Conservation (phyloP, 2,113 vertebrate genomes). For the Aspiorhynchus laticeps region DNA sequence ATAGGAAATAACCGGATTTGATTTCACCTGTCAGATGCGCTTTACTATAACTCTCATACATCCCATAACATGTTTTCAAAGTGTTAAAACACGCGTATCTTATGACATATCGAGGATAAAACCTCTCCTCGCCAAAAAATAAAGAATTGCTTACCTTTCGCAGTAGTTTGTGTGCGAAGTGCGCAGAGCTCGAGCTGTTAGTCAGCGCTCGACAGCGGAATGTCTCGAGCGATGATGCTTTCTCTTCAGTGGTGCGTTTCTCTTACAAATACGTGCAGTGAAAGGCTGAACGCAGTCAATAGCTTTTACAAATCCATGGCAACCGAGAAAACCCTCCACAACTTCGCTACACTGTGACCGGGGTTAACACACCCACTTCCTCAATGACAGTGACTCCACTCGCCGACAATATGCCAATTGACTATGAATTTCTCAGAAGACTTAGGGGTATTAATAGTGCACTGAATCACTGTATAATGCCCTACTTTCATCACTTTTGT, state of each 20-base stretch:
- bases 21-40: conserved; percentile 34
- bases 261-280: conserved; percentile 71
- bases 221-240: conserved; percentile 57
- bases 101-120: not conserved
- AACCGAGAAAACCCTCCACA: conserved; percentile 71
- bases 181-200: conserved; percentile 40
- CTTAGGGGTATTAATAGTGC: not conserved
- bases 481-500: not conserved
- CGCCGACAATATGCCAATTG: conserved; percentile 30
- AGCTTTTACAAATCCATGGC: conserved; percentile 75
- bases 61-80: not conserved
- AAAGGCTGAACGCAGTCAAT: conserved; percentile 73
- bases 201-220: conserved; percentile 46
- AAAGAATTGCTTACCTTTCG: conserved; percentile 42
- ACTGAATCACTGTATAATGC: not conserved
- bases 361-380: conserved; percentile 66
- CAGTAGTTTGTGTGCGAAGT: conserved; percentile 26
- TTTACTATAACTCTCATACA: not conserved
- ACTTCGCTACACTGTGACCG: conserved; percentile 74
- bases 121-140: not conserved
- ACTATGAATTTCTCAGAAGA: conserved; percentile 1
- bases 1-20: conserved; percentile 5
- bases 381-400: conserved; percentile 70
- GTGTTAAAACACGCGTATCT: not conserved
- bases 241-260: conserved; percentile 37